Evolutionary conservation across 2,888 invertebrate genomes (phyloP).

Genomic region (Xylota sylvarum): DNA sequence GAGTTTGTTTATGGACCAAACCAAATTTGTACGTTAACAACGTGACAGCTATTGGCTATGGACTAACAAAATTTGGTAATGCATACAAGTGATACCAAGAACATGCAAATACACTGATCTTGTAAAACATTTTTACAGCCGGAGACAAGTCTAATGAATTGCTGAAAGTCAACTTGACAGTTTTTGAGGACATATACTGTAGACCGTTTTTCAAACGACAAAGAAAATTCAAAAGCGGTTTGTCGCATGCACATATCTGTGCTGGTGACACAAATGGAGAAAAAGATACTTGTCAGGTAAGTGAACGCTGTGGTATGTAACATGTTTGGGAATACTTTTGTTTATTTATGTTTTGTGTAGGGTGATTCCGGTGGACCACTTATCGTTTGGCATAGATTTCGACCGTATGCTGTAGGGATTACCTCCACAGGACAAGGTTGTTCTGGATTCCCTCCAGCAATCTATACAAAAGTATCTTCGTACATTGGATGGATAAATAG

Average conservation of each 20-base stretch:
- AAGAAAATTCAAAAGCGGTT: constrained; percentile 64
- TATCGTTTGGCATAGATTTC: constrained; percentile 29
- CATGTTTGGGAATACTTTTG: background rate
- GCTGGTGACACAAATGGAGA: constrained; percentile 78
- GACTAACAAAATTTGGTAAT: constrained; percentile 34
- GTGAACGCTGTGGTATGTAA: too few species aligned
- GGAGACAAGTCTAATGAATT: background rate
- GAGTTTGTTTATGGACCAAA: constrained; percentile 23
- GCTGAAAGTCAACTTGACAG: constrained; percentile 30
- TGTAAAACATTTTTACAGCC: background rate
- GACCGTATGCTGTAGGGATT: constrained; percentile 68
- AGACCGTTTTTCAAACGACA: constrained; percentile 19
- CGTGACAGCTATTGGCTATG: constrained; percentile 55
- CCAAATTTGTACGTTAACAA: background rate
- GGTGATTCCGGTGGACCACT: constrained; percentile 79
- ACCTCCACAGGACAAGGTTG: constrained; percentile 77
- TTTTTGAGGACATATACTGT: background rate
- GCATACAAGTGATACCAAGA: background rate
- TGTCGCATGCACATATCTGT: constrained; percentile 80
- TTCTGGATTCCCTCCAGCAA: constrained; percentile 57
- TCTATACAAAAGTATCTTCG: constrained; percentile 57
- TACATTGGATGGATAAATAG: constrained; percentile 1
- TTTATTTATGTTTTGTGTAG: constrained; percentile 57
- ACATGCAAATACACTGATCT: too few species aligned
- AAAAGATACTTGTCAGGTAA: constrained; percentile 78